These are phyloP conservation scores for Crocuta crocuta DNA, from an alignment of 2,113 vertebrate genomes.

Conservation along the genomic window DNA sequence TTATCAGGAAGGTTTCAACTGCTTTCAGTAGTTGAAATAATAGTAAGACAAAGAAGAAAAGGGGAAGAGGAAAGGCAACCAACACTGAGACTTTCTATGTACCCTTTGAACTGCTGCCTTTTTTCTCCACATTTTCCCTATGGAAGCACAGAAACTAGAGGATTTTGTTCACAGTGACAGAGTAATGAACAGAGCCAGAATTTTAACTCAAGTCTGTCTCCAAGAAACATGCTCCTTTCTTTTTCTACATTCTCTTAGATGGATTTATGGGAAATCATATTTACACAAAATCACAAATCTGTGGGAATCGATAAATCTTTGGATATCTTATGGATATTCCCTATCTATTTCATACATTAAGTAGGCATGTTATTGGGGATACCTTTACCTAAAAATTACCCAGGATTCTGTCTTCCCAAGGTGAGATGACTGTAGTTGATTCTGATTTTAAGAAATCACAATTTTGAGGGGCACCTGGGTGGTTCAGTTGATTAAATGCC, in stretches of 20 bases:
- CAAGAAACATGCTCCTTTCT: neutral
- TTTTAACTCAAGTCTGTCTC: neutral
- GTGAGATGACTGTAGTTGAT: neutral
- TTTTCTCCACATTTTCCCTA: neutral
- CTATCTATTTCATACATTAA: neutral
- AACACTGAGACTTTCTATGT: neutral
- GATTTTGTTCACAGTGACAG: neutral
- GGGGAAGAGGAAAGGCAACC: neutral
- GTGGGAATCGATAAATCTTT: neutral
- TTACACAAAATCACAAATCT: neutral
- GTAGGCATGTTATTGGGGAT: neutral
- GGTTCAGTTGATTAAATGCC: no score
- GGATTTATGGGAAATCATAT: neutral
- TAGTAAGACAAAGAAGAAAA: neutral
- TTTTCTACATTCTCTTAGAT: neutral
- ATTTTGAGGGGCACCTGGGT: neutral
- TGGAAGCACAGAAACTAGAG: constrained; percentile 41
- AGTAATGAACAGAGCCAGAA: neutral
- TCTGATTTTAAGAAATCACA: neutral
- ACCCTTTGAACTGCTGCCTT: neutral
- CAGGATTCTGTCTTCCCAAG: neutral
- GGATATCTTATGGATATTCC: neutral
- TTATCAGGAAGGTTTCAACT: neutral
- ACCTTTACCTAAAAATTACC: neutral
- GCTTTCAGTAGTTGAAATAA: neutral